phyloP scores from a whole-genome alignment of 2,888 invertebrate genomes.

The Cephus nigrinus region DNA sequence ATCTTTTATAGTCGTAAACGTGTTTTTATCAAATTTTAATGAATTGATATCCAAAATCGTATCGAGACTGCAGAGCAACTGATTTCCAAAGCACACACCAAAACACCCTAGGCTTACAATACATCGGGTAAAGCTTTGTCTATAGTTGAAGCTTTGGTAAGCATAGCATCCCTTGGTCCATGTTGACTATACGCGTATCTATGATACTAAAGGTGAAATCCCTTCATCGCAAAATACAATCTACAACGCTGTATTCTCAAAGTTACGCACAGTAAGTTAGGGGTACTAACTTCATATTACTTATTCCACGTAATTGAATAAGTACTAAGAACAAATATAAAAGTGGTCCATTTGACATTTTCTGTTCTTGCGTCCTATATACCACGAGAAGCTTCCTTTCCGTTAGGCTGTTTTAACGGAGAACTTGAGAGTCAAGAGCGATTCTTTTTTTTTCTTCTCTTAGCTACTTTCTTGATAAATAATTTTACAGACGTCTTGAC shows the following conservation, averaged over 20 bases:
- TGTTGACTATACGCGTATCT: background rate
- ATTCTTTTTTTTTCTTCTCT: background rate
- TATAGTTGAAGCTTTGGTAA: too few species aligned
- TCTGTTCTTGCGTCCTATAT: too few species aligned
- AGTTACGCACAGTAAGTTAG: constrained; percentile 15
- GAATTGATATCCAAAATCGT: constrained; percentile 39
- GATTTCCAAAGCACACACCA: constrained; percentile 29
- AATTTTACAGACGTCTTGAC: background rate
- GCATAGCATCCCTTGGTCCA: too few species aligned
- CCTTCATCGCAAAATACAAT: background rate
- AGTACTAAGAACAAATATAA: constrained; percentile 25
- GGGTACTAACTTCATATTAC: too few species aligned
- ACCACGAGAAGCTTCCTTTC: background rate
- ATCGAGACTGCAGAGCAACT: constrained; percentile 28
- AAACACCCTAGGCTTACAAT: constrained; percentile 7
- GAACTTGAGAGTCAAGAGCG: background rate
- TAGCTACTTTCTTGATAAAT: background rate
- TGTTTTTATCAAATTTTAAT: constrained; percentile 34
- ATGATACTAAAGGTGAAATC: background rate
- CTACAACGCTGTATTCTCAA: background rate
- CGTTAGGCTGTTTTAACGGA: background rate
- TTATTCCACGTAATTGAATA: background rate
- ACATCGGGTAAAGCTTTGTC: too few species aligned
- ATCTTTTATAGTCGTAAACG: background rate
- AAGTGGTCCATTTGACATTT: background rate